Percentiles rank a stretch among this genome's conserved stretches.
Conservation (phyloP, 2,113 vertebrate species). For the Pedionomus torquatus region DNA sequence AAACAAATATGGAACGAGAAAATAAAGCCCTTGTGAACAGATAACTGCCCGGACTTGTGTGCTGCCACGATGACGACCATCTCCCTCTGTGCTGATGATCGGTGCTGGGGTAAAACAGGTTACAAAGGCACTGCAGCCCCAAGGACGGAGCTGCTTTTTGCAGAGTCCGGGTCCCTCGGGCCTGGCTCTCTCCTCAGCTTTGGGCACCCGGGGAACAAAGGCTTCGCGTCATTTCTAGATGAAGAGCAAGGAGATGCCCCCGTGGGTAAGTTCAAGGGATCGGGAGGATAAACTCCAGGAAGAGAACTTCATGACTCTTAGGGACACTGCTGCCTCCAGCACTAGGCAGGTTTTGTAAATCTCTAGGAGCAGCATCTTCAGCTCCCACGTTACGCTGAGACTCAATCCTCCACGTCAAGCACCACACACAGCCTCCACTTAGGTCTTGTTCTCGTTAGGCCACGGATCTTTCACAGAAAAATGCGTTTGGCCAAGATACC, state of each 20-base stretch:
- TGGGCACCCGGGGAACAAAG: neutral
- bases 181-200: neutral
- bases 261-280: neutral
- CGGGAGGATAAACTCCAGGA: neutral
- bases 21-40: neutral
- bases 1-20: neutral
- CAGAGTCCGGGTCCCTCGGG: neutral
- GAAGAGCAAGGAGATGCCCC: neutral
- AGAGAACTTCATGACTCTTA: neutral
- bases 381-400: neutral
- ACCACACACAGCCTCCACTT: neutral
- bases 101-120: neutral
- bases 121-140: neutral
- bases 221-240: neutral
- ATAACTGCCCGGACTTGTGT: fast-evolving
- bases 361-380: neutral
- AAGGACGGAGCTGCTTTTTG: neutral
- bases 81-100: neutral
- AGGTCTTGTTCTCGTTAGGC: neutral
- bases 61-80: too few relatives aligned
- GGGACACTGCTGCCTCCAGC: neutral
- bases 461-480: neutral
- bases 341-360: neutral
- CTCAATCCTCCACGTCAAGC: neutral
- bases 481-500: neutral